phyloP scores from a whole-genome alignment of 1,140 invertebrate genomes.

The Leptopilina boulardi region DNA sequence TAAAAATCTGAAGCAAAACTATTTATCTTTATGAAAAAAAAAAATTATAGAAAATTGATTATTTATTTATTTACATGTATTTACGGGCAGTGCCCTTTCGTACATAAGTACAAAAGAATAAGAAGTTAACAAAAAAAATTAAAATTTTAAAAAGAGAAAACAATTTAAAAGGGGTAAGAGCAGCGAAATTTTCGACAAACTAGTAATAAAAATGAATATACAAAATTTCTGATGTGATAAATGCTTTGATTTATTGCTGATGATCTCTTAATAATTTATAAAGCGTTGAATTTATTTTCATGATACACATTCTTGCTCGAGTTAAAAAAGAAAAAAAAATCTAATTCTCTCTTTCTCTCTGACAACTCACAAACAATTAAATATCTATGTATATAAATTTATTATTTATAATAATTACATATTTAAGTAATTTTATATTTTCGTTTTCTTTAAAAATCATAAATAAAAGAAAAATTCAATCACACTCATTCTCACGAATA shows the following conservation, averaged over 20 bases:
- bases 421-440: not conserved
- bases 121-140: too few species aligned
- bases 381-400: not conserved
- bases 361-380: not conserved
- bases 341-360: not conserved
- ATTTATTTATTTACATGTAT: too few species aligned
- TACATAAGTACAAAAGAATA: too few species aligned
- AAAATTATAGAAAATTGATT: too few species aligned
- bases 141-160: too few species aligned
- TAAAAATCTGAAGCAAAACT: too few species aligned
- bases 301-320: not conserved
- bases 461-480: slow-evolving; percentile 54
- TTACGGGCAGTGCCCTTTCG: too few species aligned
- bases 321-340: not conserved
- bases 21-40: too few species aligned
- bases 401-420: slow-evolving; percentile 27
- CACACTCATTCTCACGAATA: slow-evolving; percentile 42
- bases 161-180: too few species aligned
- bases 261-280: slow-evolving; percentile 21
- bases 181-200: too few species aligned
- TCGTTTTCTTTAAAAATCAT: slow-evolving; percentile 43
- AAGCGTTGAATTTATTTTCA: slow-evolving; percentile 2
- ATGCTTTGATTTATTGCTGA: slow-evolving; percentile 33
- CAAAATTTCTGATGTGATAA: not conserved
- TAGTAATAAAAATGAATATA: not conserved